Conservation (phyloP, 2,888 invertebrate species). For the Eupithecia subfuscata region DNA sequence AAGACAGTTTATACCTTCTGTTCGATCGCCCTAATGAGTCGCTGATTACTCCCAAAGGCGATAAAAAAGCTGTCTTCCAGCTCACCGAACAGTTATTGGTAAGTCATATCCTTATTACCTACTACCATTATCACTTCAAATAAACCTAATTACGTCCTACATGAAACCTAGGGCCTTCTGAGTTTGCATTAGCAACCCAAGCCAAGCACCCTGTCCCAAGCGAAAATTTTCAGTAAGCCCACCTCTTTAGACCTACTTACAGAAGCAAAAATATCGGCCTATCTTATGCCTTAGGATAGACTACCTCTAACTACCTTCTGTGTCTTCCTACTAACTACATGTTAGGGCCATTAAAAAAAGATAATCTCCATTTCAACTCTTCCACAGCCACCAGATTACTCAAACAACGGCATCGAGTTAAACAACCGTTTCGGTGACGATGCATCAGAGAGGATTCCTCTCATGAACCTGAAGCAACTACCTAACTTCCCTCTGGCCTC, state of each 20-base stretch:
- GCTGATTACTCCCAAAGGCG: slow-evolving; percentile 85
- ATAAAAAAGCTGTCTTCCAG: slow-evolving; percentile 84
- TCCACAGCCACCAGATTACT: slow-evolving; percentile 72
- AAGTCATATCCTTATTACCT: slow-evolving; percentile 56
- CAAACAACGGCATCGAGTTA: slow-evolving; percentile 83
- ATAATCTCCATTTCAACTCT: background rate
- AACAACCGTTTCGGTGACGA: slow-evolving; percentile 86
- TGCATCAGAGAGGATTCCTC: slow-evolving; percentile 77
- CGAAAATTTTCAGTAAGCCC: background rate
- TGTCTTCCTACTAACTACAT: no score
- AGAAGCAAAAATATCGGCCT: no score
- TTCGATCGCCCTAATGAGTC: slow-evolving; percentile 86
- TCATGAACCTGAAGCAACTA: slow-evolving; percentile 77
- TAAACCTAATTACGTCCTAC: background rate
- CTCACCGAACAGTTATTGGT: slow-evolving; percentile 86
- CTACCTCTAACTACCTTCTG: background rate
- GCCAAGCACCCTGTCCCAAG: background rate
- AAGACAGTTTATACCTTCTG: slow-evolving; percentile 67
- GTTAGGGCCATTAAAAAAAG: no score
- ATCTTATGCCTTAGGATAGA: background rate
- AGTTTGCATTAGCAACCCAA: background rate
- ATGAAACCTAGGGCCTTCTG: background rate
- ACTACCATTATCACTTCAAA: background rate
- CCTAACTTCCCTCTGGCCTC: slow-evolving; percentile 85
- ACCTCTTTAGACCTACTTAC: background rate